These are phyloP conservation scores for Callyntrura guangdongensis DNA, from an alignment of 2,888 invertebrate species.

Conservation along the genomic window DNA sequence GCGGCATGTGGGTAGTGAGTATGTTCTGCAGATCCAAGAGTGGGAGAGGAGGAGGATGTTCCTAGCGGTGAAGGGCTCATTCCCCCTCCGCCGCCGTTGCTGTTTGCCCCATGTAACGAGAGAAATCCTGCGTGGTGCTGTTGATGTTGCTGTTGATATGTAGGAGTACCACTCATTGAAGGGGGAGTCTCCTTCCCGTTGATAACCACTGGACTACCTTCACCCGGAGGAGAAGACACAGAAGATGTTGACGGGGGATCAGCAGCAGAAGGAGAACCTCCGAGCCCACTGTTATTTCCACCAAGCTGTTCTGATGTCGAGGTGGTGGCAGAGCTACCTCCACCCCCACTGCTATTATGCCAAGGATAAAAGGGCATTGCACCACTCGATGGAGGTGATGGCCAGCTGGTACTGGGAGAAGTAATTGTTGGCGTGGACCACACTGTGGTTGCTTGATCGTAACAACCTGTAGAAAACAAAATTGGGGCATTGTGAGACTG, in stretches of 20 bases:
- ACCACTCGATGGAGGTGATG: slow-evolving; percentile 74
- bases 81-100: slow-evolving; percentile 10
- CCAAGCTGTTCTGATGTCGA: slow-evolving; percentile 64
- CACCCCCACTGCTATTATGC: slow-evolving; percentile 74
- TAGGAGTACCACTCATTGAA: slow-evolving; percentile 62
- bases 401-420: slow-evolving; percentile 79
- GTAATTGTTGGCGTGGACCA: slow-evolving; percentile 82
- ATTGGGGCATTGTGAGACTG: slow-evolving; percentile 57
- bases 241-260: slow-evolving; percentile 30
- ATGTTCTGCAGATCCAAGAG: slow-evolving; percentile 38
- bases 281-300: not conserved
- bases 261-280: not conserved
- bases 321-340: not conserved
- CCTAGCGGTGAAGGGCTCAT: slow-evolving; percentile 45
- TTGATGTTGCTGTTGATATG: slow-evolving; percentile 57
- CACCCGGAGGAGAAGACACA: slow-evolving; percentile 46
- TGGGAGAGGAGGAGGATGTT: slow-evolving; percentile 60
- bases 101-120: slow-evolving; percentile 1
- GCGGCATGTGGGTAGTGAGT: slow-evolving; percentile 61
- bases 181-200: slow-evolving; percentile 75
- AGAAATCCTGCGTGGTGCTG: slow-evolving; percentile 43
- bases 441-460: slow-evolving; percentile 74
- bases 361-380: slow-evolving; percentile 82
- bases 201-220: slow-evolving; percentile 40
- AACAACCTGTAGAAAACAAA: slow-evolving; percentile 73